Percentiles rank a stretch among this genome's conserved stretches.
phyloP scores from a whole-genome alignment of 2,113 vertebrate species.

The Falcunculus frontatus region DNA sequence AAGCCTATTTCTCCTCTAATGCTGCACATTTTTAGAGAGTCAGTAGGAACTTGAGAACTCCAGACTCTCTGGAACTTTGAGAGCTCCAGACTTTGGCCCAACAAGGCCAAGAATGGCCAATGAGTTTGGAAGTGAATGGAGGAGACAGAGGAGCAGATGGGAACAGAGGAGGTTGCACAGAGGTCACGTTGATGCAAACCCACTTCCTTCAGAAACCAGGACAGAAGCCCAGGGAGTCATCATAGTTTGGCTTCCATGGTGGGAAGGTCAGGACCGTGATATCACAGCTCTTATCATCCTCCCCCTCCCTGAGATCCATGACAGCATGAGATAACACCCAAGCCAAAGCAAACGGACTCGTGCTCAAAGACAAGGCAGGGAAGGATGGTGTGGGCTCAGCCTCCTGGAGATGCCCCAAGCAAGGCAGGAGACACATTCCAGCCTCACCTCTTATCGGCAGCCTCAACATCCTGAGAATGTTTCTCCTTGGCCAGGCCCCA shows the following conservation, averaged over 20 bases:
- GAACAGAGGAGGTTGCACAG: neutral
- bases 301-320: neutral
- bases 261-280: neutral
- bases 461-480: neutral
- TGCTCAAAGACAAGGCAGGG: neutral
- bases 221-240: neutral
- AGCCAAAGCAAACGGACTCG: neutral
- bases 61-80: neutral
- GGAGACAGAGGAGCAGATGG: neutral
- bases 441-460: neutral
- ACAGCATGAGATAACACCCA: neutral
- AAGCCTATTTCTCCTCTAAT: neutral
- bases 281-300: neutral
- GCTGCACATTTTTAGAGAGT: neutral
- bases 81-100: neutral
- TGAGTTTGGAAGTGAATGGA: neutral
- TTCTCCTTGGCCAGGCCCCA: neutral
- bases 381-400: neutral
- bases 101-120: neutral
- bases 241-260: neutral
- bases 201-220: neutral
- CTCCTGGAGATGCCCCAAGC: neutral
- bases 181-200: rapidly evolving
- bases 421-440: neutral
- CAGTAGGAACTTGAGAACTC: neutral